phyloP scores from a whole-genome alignment of 1,140 invertebrate species.

The Papilio dardanus region DNA sequence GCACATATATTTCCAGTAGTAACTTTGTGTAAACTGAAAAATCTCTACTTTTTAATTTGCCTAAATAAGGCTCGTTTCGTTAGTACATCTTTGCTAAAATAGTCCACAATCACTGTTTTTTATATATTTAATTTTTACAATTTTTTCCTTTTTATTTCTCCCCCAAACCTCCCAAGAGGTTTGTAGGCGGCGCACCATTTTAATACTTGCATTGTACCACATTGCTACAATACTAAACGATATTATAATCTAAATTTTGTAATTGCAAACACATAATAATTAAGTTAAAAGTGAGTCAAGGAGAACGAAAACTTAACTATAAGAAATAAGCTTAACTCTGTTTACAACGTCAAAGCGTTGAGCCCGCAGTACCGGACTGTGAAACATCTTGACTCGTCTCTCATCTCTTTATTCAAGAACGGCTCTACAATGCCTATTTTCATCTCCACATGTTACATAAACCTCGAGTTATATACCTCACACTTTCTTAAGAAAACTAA shows the following conservation, averaged over 20 bases:
- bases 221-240: neutral
- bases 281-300: neutral
- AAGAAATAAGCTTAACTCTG: neutral
- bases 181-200: too few species aligned
- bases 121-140: too few species aligned
- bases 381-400: neutral
- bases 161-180: too few species aligned
- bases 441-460: neutral
- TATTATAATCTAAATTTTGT: neutral
- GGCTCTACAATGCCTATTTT: neutral
- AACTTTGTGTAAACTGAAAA: too few species aligned
- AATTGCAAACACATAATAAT: neutral
- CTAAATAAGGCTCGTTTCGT: too few species aligned
- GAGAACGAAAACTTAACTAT: neutral
- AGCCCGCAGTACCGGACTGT: neutral
- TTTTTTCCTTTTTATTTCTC: too few species aligned
- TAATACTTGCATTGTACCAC: too few species aligned
- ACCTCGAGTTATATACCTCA: neutral
- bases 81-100: too few species aligned
- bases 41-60: too few species aligned
- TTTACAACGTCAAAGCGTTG: conserved; percentile 18
- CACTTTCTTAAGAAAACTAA: neutral
- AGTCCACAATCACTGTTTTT: too few species aligned
- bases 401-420: neutral
- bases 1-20: too few species aligned